Evolutionary conservation across 2,888 invertebrate species (phyloP), one percentile per base, ranked within the genome.

Genomic region (Euplagia quadripunctaria): DNA sequence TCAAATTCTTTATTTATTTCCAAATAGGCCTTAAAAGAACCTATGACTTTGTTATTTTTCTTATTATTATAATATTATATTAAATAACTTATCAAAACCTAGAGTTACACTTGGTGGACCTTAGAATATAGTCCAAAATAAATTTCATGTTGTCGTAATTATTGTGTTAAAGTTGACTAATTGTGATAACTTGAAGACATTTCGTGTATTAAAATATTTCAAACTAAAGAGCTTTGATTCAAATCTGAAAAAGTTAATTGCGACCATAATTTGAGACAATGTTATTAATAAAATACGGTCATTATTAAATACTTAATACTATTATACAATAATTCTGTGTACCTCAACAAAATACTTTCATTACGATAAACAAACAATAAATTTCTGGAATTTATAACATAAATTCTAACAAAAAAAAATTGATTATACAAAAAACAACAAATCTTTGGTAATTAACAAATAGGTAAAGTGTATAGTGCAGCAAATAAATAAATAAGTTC

Each of bases 371-470:
- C 66, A 41, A 79, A 71, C 73, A 17, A 82, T 68, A 79, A 74
- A 52, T 42, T 68, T 68, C 61, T 31, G 31, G 31, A 61, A 14
- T 31, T 61, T 31, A 31, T 14, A 31, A 61, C 41, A 55, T 68
- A 41, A 68, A 49, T 46, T 49, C 74, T 20, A 77, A 76, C 68
- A 71, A 78, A 74, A 73, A 81, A 78, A 74, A 73, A 81, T 80
- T 80, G 71, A 72, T 79, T 52, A 61, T 31, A 61, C 20, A 61
- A 31, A 61, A 20, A 67, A 70, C 51, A 69, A 87, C 82, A 87
- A 79, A 81, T 89, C 90, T 91, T 91, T 91, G 91, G 91, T 85
- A 85, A 78, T 73, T 51, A 84, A 79, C 80, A 82, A 82, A 83
- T 79, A 81, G 75, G 76, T 76, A 64, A 75, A 78, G 80, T 80